These are phyloP conservation scores for Melangyna quadrimaculata DNA, from an alignment of 2,888 invertebrate species.

Conservation along the genomic window DNA sequence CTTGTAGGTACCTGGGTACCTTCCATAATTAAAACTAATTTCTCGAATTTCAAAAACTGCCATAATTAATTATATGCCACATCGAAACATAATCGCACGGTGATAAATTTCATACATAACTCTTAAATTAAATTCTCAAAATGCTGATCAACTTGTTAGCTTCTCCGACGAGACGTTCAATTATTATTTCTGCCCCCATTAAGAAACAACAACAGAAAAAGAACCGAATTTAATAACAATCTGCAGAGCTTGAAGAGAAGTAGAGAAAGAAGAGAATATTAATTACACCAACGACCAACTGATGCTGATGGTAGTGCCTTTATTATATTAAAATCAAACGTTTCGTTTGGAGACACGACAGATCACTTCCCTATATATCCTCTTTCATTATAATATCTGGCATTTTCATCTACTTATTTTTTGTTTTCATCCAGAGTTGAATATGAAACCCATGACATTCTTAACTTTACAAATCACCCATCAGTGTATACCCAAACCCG, in stretches of 20 bases:
- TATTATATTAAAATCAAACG: slow-evolving; percentile 3
- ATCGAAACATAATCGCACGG: too few species aligned
- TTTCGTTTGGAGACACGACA: neutral
- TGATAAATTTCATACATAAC: neutral
- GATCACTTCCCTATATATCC: slow-evolving; percentile 3
- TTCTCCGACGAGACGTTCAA: neutral
- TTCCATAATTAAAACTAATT: too few species aligned
- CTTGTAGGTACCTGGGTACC: too few species aligned
- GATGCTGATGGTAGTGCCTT: neutral
- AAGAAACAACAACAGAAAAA: neutral
- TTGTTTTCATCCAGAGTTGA: too few species aligned
- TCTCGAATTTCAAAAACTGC: too few species aligned
- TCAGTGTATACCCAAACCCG: neutral
- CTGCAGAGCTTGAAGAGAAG: neutral
- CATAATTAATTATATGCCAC: too few species aligned
- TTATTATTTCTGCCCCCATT: neutral
- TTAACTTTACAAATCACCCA: neutral
- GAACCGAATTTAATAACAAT: slow-evolving; percentile 1
- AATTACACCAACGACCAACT: neutral
- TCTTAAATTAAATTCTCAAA: neutral
- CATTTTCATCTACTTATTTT: slow-evolving; percentile 14
- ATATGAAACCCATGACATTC: slow-evolving; percentile 4
- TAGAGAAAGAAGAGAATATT: neutral
- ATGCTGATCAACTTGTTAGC: neutral
- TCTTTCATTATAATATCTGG: neutral